phyloP scores from a whole-genome alignment of 2,888 invertebrate species.

The Sialis lutaria region DNA sequence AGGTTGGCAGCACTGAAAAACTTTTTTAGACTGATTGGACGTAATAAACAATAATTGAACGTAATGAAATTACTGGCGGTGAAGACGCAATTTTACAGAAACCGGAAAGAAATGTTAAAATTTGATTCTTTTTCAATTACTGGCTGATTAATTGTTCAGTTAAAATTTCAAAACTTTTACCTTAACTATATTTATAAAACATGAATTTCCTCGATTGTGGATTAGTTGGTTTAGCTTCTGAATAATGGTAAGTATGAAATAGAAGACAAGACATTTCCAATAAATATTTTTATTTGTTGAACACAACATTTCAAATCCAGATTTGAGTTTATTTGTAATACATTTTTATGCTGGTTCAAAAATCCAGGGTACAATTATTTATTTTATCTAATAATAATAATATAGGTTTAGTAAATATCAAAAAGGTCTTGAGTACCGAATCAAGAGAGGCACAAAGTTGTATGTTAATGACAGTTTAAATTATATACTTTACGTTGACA shows the following conservation, averaged over 20 bases:
- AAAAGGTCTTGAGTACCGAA: conserved; percentile 18
- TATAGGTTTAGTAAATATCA: conserved; percentile 14
- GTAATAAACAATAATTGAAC: no score
- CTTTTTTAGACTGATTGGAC: no score
- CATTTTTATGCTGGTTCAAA: background rate
- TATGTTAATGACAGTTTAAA: conserved; percentile 9
- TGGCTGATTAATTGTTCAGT: no score
- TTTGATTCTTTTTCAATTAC: no score
- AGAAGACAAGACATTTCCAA: conserved; percentile 2
- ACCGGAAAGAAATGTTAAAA: no score
- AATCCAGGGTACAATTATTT: conserved; percentile 1
- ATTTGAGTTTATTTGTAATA: conserved; percentile 3
- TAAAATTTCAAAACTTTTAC: no score
- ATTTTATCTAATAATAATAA: conserved; percentile 1
- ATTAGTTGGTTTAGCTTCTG: no score
- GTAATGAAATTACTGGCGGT: no score
- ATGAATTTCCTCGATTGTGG: no score
- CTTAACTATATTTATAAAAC: no score
- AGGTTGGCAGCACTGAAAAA: no score
- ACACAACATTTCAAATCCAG: conserved; percentile 4
- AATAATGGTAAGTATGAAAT: background rate
- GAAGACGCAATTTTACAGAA: no score
- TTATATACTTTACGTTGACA: background rate
- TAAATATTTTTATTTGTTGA: conserved; percentile 5
- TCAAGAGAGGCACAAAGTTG: conserved; percentile 20